These are phyloP conservation scores for Leptoclinus maculatus DNA, from an alignment of 2,797 vertebrate species.

Conservation along the genomic window DNA sequence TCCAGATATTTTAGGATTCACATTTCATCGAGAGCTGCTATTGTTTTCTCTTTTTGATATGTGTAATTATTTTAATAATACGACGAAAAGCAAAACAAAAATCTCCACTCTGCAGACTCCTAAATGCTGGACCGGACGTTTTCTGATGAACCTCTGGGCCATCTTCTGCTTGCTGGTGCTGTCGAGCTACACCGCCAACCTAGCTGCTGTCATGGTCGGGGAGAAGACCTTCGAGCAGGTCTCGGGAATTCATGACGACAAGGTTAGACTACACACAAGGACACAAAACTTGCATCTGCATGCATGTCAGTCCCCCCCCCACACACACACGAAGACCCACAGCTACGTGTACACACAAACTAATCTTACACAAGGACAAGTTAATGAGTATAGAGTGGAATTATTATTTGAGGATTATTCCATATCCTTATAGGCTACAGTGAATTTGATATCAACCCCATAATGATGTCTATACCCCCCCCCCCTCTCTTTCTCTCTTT, in stretches of 20 bases:
- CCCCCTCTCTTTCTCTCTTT: not conserved
- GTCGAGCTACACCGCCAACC: constrained; percentile 96
- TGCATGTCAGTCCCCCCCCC: not conserved
- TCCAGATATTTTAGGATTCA: constrained; percentile 28
- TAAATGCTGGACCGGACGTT: constrained; percentile 95
- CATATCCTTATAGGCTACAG: constrained; percentile 59
- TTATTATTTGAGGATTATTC: constrained; percentile 67
- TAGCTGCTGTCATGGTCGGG: constrained; percentile 96
- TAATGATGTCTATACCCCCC: constrained; percentile 16
- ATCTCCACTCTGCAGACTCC: constrained; percentile 81
- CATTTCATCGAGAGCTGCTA: not conserved
- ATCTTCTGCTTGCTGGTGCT: constrained; percentile 97
- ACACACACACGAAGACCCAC: not conserved
- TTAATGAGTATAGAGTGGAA: constrained; percentile 62
- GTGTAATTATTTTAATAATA: constrained; percentile 6
- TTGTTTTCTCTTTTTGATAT: not conserved
- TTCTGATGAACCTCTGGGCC: constrained; percentile 98
- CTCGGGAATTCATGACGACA: constrained; percentile 93
- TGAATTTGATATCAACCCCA: constrained; percentile 42
- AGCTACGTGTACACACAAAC: constrained; percentile 22
- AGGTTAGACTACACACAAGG: constrained; percentile 79
- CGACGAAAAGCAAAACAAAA: not conserved
- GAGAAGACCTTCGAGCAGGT: constrained; percentile 97
- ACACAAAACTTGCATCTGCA: constrained; percentile 29
- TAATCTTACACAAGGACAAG: constrained; percentile 66